These are phyloP conservation scores for Pitangus sulphuratus DNA, from an alignment of 2,797 vertebrate genomes.

Conservation along the genomic window DNA sequence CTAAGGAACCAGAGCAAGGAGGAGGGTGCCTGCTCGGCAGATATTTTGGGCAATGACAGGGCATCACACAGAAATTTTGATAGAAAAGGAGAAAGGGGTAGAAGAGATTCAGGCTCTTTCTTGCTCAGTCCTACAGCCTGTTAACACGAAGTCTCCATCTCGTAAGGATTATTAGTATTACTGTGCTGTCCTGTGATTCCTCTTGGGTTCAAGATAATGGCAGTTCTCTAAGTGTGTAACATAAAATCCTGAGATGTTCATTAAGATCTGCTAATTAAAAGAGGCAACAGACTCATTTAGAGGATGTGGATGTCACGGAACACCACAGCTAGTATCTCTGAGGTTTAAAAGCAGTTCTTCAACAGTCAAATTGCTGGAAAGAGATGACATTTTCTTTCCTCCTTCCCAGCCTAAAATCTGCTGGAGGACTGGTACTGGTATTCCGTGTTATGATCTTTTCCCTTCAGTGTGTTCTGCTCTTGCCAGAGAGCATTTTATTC, in stretches of 20 bases:
- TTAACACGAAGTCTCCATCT: not conserved
- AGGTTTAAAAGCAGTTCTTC: conserved; percentile 2
- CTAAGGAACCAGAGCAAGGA: not conserved
- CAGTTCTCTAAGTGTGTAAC: not conserved
- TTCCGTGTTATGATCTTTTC: not conserved
- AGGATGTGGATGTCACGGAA: not conserved
- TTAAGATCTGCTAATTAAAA: not conserved
- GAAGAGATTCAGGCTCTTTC: not conserved
- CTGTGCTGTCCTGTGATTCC: not conserved
- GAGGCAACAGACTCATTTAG: not conserved
- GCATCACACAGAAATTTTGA: too few relatives aligned
- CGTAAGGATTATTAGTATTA: not conserved
- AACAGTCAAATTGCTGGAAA: not conserved
- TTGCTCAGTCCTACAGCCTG: not conserved
- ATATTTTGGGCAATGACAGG: too few relatives aligned
- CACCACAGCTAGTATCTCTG: not conserved
- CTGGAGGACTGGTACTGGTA: not conserved
- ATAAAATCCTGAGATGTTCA: not conserved
- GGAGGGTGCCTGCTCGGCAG: too few relatives aligned
- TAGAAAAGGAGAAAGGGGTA: not conserved
- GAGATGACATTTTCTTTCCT: not conserved
- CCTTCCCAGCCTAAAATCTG: not conserved
- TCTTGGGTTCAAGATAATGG: not conserved
- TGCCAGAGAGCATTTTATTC: not conserved
- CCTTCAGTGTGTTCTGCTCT: not conserved